phyloP scores from a whole-genome alignment of 2,797 vertebrate genomes.

The Eupleurogrammus muticus region DNA sequence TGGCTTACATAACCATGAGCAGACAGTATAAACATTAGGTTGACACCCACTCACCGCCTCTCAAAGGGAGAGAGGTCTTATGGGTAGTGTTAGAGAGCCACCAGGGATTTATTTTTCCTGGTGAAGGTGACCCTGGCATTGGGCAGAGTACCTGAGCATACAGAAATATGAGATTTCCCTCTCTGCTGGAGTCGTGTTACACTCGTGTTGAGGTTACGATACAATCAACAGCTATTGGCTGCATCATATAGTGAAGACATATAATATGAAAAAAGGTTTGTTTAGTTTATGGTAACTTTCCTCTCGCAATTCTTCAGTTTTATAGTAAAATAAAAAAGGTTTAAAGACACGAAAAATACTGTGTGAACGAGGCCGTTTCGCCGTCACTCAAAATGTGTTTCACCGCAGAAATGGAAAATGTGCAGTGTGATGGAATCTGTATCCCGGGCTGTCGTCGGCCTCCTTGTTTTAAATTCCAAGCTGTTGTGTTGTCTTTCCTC shows the following conservation, averaged over 20 bases:
- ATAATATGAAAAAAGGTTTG: too few relatives aligned
- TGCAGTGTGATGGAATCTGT: conserved; percentile 53
- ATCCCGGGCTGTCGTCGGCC: conserved; percentile 44
- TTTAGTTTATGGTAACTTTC: too few relatives aligned
- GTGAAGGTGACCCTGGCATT: conserved; percentile 82
- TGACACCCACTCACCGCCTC: conserved; percentile 80
- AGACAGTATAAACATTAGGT: conserved; percentile 85
- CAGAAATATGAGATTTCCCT: conserved; percentile 83
- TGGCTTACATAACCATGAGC: conserved; percentile 79
- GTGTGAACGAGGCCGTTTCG: conserved; percentile 12
- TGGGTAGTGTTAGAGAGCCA: conserved; percentile 75
- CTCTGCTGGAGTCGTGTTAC: conserved; percentile 72
- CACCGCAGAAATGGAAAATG: conserved; percentile 38
- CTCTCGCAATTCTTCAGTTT: neutral
- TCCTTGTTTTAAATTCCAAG: conserved; percentile 60
- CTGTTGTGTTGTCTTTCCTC: conserved; percentile 59
- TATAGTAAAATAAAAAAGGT: neutral
- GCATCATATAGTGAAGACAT: conserved; percentile 22
- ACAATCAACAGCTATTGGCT: conserved; percentile 49
- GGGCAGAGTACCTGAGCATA: conserved; percentile 79
- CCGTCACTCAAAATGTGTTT: conserved; percentile 37
- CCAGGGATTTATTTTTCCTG: conserved; percentile 76
- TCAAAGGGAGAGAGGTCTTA: conserved; percentile 76
- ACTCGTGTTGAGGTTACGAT: conserved; percentile 71
- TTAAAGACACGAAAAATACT: conserved; percentile 22